These are phyloP conservation scores for Chymomyza caudatula DNA, from an alignment of 2,888 invertebrate genomes.

Conservation along the genomic window DNA sequence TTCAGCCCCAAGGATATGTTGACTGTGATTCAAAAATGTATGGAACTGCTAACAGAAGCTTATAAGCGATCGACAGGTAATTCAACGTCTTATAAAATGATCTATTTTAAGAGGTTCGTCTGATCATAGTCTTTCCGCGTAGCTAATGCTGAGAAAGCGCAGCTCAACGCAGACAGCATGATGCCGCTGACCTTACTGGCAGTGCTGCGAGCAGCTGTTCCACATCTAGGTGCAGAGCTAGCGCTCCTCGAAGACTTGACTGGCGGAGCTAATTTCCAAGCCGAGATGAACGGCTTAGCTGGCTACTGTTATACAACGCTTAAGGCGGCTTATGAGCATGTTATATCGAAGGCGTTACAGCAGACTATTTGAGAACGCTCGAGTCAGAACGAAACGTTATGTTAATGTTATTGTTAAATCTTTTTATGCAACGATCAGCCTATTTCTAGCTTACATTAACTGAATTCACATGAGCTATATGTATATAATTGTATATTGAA, in stretches of 20 bases:
- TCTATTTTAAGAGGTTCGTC: not conserved
- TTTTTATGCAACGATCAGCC: slow-evolving; percentile 48
- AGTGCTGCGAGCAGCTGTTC: slow-evolving; percentile 76
- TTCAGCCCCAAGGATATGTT: slow-evolving; percentile 78
- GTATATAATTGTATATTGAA: slow-evolving; percentile 4
- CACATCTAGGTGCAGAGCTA: slow-evolving; percentile 77
- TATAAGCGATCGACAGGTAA: slow-evolving; percentile 72
- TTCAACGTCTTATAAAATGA: not conserved
- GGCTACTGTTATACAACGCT: slow-evolving; percentile 78
- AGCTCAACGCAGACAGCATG: slow-evolving; percentile 76
- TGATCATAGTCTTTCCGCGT: slow-evolving; percentile 9
- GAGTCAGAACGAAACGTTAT: not conserved
- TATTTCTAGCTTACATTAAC: slow-evolving; percentile 20
- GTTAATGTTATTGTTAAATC: slow-evolving; percentile 36
- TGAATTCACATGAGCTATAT: slow-evolving; percentile 8
- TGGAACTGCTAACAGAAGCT: slow-evolving; percentile 75
- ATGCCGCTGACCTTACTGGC: slow-evolving; percentile 77
- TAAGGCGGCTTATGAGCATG: slow-evolving; percentile 76
- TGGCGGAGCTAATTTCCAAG: slow-evolving; percentile 75
- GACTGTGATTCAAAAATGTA: slow-evolving; percentile 76
- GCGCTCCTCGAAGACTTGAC: slow-evolving; percentile 77
- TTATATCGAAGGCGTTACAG: slow-evolving; percentile 65
- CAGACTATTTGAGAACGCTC: slow-evolving; percentile 37
- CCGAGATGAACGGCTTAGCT: slow-evolving; percentile 76
- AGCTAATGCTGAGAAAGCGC: slow-evolving; percentile 61